Percentiles rank a stretch among this genome's conserved stretches.
Conservation (phyloP, 2,113 vertebrate genomes). For the Eulemur rufifrons region DNA sequence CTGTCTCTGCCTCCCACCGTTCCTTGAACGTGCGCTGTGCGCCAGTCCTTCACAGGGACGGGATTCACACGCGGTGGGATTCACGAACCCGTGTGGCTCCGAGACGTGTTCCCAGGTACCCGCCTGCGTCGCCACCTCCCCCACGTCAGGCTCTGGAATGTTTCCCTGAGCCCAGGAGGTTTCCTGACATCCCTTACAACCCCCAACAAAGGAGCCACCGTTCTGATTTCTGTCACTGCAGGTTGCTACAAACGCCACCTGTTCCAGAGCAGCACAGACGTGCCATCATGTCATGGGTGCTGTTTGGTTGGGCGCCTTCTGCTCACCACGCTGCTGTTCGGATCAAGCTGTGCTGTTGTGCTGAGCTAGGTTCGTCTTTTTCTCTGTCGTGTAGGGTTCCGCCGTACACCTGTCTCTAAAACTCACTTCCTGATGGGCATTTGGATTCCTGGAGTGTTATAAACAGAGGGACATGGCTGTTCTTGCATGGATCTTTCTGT, state of each 20-base stretch:
- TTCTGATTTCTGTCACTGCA: neutral
- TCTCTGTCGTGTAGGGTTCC: neutral
- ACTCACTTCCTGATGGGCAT: neutral
- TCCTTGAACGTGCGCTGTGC: neutral
- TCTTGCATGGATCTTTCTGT: fast-evolving
- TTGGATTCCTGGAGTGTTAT: fast-evolving
- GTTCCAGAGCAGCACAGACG: too few relatives aligned
- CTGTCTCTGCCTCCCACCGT: neutral
- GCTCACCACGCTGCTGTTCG: neutral
- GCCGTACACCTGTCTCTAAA: neutral
- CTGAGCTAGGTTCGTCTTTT: slow-evolving; percentile 32
- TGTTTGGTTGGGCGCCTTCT: neutral
- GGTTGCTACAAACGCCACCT: too few relatives aligned
- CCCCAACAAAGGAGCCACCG: neutral
- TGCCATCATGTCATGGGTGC: fast-evolving
- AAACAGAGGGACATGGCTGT: fast-evolving
- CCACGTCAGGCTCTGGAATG: fast-evolving
- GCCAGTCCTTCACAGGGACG: too few relatives aligned
- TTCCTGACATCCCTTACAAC: neutral
- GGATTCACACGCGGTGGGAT: fast-evolving
- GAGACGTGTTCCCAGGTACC: neutral
- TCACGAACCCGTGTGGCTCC: fast-evolving
- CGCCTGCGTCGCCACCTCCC: neutral
- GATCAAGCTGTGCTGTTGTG: neutral
- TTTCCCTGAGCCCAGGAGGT: fast-evolving